Base-by-base conservation (phyloP, 1,140 invertebrate species). In the Drosophila parvula region DNA sequence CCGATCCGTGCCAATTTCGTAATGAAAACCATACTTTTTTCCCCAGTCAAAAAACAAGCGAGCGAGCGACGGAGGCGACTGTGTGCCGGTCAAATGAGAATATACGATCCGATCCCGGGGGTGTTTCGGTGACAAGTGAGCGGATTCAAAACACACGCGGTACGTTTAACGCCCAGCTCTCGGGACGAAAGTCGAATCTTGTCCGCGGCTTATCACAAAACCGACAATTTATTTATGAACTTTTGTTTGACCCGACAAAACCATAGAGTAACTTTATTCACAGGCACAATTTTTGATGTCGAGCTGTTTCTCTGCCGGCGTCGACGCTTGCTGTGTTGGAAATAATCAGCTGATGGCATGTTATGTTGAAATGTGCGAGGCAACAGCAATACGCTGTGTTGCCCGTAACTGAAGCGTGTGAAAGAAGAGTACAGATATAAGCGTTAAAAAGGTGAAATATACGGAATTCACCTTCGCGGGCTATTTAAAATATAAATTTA, bases 1-100 rank as follows among this genome's bases (percentile, higher is more conserved):
- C 82, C 78, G 7, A 86, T 63, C 65, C 90, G 79, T 59, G 78
- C 78, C 5, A 91, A 76, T 76, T 81, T 90, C 48, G 81, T 65
- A 28, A 91, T 81, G 41, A 80, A 86, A 81, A 89, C 81, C 90
- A 91, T 91, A 68, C 69, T 50, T 50, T 89, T 28, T 62, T 59
- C 5, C 5, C 11, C 9, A 59, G 22, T 67, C 41, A 59, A 50
- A 50, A 69, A 41, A 22, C 22, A 22, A 22, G n/a, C 11, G 44
- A 32, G 12, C 30, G 51, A 28, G 16, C 22, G 14, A 38, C 45
- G 18, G 14, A 71, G 22, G 40, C 60, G 38, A 14, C 61, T 48
- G 45, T 36, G 50, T 75, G 53, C 40, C 55, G 56, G 61, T 34
- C 18, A 41, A 27, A 10, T 41, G n/a, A 36, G n/a, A 36, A 3